A percentile compares a stretch with the other conserved stretches of the same genome.
Conservation (phyloP, 53 echinoderm and acorn worm genomes). For the Crossaster papposus region DNA sequence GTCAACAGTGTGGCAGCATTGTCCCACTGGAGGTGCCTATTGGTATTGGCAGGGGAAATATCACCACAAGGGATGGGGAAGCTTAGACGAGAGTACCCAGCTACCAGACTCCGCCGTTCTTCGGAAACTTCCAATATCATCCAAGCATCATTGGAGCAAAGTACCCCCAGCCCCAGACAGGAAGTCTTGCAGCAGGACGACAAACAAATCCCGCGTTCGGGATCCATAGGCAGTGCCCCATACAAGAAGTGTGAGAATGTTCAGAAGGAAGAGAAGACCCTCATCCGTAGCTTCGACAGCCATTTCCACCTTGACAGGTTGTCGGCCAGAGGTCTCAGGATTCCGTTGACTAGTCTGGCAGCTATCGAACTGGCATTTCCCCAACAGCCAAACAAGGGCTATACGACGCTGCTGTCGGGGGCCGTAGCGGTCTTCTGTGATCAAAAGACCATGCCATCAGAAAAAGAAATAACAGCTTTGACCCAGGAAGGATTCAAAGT, state of each 20-base stretch:
- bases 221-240: neutral
- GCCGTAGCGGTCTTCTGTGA: too few species aligned
- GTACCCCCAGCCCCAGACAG: slow-evolving; percentile 4
- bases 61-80: neutral
- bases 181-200: neutral
- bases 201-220: neutral
- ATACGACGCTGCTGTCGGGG: too few species aligned
- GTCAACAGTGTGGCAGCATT: slow-evolving; percentile 5
- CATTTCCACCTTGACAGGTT: neutral
- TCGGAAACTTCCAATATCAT: neutral
- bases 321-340: neutral
- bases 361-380: too few species aligned
- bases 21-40: slow-evolving; percentile 8
- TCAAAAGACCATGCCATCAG: too few species aligned
- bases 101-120: neutral
- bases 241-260: too few species aligned
- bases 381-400: too few species aligned
- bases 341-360: too few species aligned
- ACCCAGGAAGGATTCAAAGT: slow-evolving; percentile 1
- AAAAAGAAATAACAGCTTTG: too few species aligned
- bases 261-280: neutral
- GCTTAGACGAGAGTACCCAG: neutral
- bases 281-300: neutral
- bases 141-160: neutral
- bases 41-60: neutral